Conservation (phyloP, 2,888 invertebrate genomes). For the Lacanobia wlatinum region DNA sequence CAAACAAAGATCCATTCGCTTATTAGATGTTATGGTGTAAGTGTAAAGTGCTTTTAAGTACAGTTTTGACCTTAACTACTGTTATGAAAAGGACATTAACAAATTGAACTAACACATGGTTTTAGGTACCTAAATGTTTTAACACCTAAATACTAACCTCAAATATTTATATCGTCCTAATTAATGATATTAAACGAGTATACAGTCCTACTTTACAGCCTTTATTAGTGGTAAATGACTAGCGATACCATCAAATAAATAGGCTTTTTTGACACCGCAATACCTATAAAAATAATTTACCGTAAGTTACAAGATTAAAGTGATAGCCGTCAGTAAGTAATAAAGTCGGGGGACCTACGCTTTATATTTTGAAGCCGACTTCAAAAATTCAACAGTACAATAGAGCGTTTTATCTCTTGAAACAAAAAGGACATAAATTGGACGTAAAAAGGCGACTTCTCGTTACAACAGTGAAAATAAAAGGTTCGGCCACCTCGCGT, state of each 20-base stretch:
- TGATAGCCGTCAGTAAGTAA: conserved; percentile 20
- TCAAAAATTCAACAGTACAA: conserved; percentile 46
- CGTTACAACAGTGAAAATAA: conserved; percentile 51
- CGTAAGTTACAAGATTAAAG: conserved; percentile 28
- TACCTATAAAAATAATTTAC: neutral
- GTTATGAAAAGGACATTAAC: conserved; percentile 7
- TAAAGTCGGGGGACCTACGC: conserved; percentile 12
- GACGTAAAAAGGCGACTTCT: conserved; percentile 48
- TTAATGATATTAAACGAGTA: no score
- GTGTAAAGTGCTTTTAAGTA: conserved; percentile 37
- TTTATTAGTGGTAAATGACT: neutral
- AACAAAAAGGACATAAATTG: conserved; percentile 55
- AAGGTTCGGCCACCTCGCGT: conserved; percentile 31
- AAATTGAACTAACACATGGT: neutral
- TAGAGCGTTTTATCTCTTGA: conserved; percentile 45
- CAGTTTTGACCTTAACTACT: conserved; percentile 17
- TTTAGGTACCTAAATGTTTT: neutral
- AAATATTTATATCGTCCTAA: neutral
- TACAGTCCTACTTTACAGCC: neutral
- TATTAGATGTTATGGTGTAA: conserved; percentile 40
- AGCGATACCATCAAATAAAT: neutral
- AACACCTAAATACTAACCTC: neutral
- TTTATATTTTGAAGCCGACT: conserved; percentile 38
- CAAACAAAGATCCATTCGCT: conserved; percentile 61
- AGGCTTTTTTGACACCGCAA: neutral